Percentiles rank a stretch among this genome's conserved stretches.
These are phyloP conservation scores for Daboia siamensis DNA, from an alignment of 2,113 vertebrate genomes.

Conservation along the genomic window DNA sequence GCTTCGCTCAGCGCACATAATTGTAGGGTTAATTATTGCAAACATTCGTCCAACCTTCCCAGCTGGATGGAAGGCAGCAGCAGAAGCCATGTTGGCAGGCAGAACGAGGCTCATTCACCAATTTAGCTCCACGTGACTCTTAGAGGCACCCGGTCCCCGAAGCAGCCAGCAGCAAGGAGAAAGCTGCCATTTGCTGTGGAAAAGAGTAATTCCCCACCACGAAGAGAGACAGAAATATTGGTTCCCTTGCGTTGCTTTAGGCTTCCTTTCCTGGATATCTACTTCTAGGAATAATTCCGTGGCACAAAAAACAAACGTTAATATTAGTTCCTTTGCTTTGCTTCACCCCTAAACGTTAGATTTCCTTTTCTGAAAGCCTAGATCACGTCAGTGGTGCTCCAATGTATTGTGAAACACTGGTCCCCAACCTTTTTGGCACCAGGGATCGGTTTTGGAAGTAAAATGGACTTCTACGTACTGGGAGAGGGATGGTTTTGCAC, in stretches of 20 bases:
- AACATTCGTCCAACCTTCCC: slow-evolving; percentile 38
- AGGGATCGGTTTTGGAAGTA: too few species aligned
- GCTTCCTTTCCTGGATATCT: neutral
- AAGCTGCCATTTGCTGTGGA: slow-evolving; percentile 3
- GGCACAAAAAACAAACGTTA: too few species aligned
- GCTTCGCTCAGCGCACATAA: slow-evolving; percentile 48
- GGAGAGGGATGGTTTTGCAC: too few species aligned
- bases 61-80: neutral
- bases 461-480: too few species aligned
- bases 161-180: neutral
- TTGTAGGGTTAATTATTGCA: slow-evolving; percentile 26
- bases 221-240: neutral
- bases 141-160: slow-evolving; percentile 5
- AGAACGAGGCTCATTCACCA: slow-evolving; percentile 10
- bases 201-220: neutral
- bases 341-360: too few species aligned
- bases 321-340: too few species aligned
- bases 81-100: slow-evolving; percentile 43
- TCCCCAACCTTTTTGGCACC: too few species aligned
- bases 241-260: neutral
- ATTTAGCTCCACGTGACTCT: slow-evolving; percentile 29
- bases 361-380: too few species aligned
- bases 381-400: neutral
- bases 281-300: neutral
- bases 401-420: neutral